Evolutionary conservation across 2,888 invertebrate species (phyloP), one percentile per base, ranked within the genome.

Genomic region (Perizoma affinitatum): DNA sequence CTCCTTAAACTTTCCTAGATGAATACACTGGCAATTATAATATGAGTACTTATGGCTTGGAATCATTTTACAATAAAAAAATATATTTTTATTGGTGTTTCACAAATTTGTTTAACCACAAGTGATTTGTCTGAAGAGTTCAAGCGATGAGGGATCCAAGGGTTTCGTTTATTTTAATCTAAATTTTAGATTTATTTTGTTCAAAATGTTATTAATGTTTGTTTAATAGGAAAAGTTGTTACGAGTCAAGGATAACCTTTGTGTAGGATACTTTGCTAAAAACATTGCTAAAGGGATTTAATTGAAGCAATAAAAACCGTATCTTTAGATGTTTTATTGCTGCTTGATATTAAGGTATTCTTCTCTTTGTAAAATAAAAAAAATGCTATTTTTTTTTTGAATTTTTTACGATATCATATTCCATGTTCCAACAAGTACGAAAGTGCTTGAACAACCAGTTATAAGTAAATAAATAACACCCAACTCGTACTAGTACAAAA

Each of bases 151-250:
- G 54, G 61, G 68, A 67, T 68, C 48, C 65, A 57, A 40, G 47
- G 62, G 60, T 64, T 67, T 62, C 65, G 63, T 63, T 68, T 66
- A 67, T 72, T 67, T 67, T 70, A 68, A 72, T 66, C 63, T 66
- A 70, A 68, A 66, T 50, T 69, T 70, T 71, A 62, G 66, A 70
- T 69, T 64, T 64, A 68, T 68, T 70, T 71, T 65, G 68, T 67
- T 66, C 54, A 59, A 67, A 66, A 69, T 69, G 64, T 65, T 67
- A 67, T 66, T 65, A 65, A 67, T 66, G 63, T 69, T 65, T 70
- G 63, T 67, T 65, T 63, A 66, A 67, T 63, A 68, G 66, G 65
- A 65, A 66, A 68, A 70, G 68, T 68, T 69, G 56, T 62, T 64
- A 49, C 44, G 63, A 66, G 58, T 69, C 61, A 69, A 66, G 65